Evolutionary conservation across 2,888 invertebrate species (phyloP), one percentile per base, ranked within the genome.

Genomic region (Eurytoma adleriae): DNA sequence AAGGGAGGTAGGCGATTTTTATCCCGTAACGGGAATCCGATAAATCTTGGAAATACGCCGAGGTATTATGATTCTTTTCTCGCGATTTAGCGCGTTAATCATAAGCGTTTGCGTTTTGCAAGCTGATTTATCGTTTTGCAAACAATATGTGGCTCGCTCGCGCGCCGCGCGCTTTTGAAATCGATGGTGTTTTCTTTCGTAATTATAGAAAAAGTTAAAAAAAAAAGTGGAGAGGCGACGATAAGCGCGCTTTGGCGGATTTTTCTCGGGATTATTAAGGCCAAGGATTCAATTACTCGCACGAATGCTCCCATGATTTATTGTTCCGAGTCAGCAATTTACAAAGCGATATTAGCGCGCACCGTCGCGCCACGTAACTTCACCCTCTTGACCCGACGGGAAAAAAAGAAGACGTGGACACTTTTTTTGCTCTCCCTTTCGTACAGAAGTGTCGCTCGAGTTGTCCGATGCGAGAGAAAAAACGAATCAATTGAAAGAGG

Each of bases 261-360:
- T 40, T 64, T 48, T 64, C 40, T 30, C 40, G 48, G 48, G 4
- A 40, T 48, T 40, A 71, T 71, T 40, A 61, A 61, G 50, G 71
- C 71, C 59, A 48, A 74, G 56, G 66, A 62, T 62, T 72, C 72
- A 72, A 72, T 72, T 72, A 72, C n/a, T 52, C n/a, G 66, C 66
- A 66, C 77, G 71, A 71, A 50, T 59, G 64, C 59, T 62, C n/a
- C 20, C 30, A 13, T 57, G 71, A 66, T 70, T 66, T 59, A 72
- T 72, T 78, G 71, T 71, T 52, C n/a, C 61, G 56, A 78, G 72
- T 78, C 20, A 70, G 56, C 56, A 70, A 77, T 77, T 77, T 64
- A 48, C 66, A 27, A 59, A 64, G 40, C 54, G n/a, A 40, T 18
- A 50, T 66, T 67, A 67, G 50, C 20, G 48, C 13, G n/a, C 12